phyloP scores from a whole-genome alignment of 2,113 vertebrate genomes.

The Sceloporus undulatus region DNA sequence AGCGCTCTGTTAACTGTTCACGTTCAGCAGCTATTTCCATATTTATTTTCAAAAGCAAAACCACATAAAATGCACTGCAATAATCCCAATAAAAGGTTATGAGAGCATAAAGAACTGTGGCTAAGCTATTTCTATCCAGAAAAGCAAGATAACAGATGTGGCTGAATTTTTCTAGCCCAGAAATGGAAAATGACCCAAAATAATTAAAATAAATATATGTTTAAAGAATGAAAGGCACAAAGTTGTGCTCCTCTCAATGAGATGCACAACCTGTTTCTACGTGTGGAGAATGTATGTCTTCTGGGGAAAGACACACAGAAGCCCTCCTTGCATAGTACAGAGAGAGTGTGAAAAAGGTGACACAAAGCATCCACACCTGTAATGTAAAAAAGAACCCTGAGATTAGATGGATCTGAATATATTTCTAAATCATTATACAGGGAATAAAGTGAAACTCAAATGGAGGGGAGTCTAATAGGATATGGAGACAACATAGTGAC shows the following conservation, averaged over 20 bases:
- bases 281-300: not conserved
- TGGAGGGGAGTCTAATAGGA: constrained; percentile 36
- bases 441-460: constrained; percentile 31
- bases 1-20: no score
- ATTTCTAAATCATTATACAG: not conserved
- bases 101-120: no score
- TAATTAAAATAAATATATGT: not conserved
- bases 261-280: not conserved
- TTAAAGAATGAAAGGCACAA: not conserved
- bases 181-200: no score
- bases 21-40: no score
- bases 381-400: not conserved
- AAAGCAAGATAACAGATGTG: no score
- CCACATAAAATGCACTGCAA: no score
- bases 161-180: no score
- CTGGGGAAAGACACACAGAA: not conserved
- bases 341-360: not conserved
- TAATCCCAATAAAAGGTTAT: no score
- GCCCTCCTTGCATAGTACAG: not conserved
- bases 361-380: not conserved
- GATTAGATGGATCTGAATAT: not conserved
- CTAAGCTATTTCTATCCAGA: no score
- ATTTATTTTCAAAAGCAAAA: no score
- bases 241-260: not conserved
- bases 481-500: not conserved